A percentile compares a stretch with the other conserved stretches of the same genome.
Conservation (phyloP, 2,888 invertebrate genomes). For the Agrochola macilenta region DNA sequence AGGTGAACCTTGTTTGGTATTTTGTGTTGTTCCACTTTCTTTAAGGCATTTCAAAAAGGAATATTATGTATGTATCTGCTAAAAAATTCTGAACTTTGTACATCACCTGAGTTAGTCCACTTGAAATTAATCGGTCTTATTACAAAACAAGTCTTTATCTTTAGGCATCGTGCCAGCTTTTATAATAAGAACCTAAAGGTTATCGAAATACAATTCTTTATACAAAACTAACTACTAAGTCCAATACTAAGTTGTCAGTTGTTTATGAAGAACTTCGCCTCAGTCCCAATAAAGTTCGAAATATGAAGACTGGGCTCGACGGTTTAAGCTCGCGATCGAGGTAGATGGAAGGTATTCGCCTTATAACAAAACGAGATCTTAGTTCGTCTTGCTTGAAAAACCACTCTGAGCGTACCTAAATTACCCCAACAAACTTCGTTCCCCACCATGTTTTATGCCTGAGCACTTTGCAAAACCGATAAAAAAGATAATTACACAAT, state of each 20-base stretch:
- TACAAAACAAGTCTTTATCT: neutral
- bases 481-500: slow-evolving; percentile 11
- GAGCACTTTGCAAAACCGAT: neutral
- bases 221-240: neutral
- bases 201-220: neutral
- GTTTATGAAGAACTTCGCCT: neutral
- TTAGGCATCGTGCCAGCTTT: neutral
- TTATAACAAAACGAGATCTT: neutral
- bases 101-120: neutral
- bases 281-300: neutral
- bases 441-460: no score
- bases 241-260: neutral
- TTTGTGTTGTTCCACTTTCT: slow-evolving; percentile 38
- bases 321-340: neutral
- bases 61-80: neutral
- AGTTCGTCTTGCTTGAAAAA: neutral
- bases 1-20: slow-evolving; percentile 8
- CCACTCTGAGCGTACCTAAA: neutral
- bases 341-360: neutral
- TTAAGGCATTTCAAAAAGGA: neutral
- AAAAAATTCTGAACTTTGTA: neutral
- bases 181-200: no score
- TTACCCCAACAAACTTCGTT: neutral
- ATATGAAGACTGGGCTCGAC: neutral
- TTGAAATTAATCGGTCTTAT: neutral